Conservation (phyloP, 2,888 invertebrate species). For the Metalampra italica region DNA sequence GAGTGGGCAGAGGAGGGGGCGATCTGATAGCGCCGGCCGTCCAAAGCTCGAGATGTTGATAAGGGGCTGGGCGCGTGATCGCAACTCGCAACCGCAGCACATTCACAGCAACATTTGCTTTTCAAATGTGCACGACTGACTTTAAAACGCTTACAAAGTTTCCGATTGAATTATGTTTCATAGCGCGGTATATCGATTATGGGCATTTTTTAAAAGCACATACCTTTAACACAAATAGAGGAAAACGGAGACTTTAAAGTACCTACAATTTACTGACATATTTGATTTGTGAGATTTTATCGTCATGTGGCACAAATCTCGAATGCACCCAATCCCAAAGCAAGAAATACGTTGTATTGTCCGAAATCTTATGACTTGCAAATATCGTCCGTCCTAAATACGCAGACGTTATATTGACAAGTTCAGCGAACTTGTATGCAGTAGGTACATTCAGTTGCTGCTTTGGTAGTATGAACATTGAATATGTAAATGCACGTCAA, state of each 20-base stretch:
- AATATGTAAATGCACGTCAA: slow-evolving; percentile 45
- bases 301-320: neutral
- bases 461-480: slow-evolving; percentile 31
- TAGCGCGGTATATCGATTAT: neutral
- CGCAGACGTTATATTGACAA: slow-evolving; percentile 59
- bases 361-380: slow-evolving; percentile 48
- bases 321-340: slow-evolving; percentile 23
- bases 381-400: slow-evolving; percentile 54
- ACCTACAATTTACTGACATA: too few species aligned
- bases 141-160: neutral
- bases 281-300: too few species aligned
- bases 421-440: slow-evolving; percentile 49
- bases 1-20: slow-evolving; percentile 36
- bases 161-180: neutral
- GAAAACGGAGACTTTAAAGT: too few species aligned
- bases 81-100: slow-evolving; percentile 23
- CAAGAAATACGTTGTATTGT: slow-evolving; percentile 27
- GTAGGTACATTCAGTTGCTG: slow-evolving; percentile 12
- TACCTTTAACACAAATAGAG: neutral
- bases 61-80: slow-evolving; percentile 46
- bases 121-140: slow-evolving; percentile 9
- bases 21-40: slow-evolving; percentile 58
- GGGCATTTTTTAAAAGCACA: neutral
- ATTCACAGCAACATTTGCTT: slow-evolving; percentile 11
- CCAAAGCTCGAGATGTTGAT: slow-evolving; percentile 61